phyloP scores from a whole-genome alignment of 2,888 invertebrate species.

The Rhabditoides inermis region DNA sequence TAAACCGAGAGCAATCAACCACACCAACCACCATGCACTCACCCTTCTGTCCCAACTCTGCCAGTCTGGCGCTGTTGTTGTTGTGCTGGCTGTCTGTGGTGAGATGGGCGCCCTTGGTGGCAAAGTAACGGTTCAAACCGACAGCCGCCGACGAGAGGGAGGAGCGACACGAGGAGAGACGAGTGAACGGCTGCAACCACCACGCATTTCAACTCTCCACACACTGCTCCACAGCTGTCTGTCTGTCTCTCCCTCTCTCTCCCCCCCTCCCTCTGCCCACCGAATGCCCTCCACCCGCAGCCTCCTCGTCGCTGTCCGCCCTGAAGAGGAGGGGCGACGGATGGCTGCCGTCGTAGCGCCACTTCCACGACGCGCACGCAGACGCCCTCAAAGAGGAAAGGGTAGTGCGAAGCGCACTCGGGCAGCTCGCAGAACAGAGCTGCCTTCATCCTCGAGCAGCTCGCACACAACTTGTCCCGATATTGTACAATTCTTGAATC shows the following conservation, averaged over 20 bases:
- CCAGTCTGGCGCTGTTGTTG: slow-evolving; percentile 18
- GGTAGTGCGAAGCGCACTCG: too few relatives aligned
- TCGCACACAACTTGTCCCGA: too few relatives aligned
- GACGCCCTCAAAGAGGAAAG: too few relatives aligned
- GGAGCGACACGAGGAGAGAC: slow-evolving; percentile 42
- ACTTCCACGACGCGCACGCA: slow-evolving; percentile 23
- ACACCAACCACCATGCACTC: background rate
- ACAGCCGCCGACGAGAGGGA: slow-evolving; percentile 30
- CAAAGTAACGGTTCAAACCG: slow-evolving; percentile 39
- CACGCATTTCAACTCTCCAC: background rate
- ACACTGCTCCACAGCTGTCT: background rate
- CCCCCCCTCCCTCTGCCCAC: slow-evolving; percentile 5
- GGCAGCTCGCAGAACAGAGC: too few relatives aligned
- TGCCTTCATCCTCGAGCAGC: too few relatives aligned
- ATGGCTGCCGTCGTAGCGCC: slow-evolving; percentile 29
- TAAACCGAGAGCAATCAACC: too few relatives aligned
- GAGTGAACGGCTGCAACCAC: slow-evolving; percentile 30
- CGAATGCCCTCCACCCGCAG: slow-evolving; percentile 7
- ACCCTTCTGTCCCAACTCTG: background rate
- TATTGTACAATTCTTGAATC: too few relatives aligned
- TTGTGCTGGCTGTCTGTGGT: slow-evolving; percentile 13
- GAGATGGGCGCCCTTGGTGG: slow-evolving; percentile 13
- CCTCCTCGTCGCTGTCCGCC: slow-evolving; percentile 29
- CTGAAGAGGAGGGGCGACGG: slow-evolving; percentile 20
- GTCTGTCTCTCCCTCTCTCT: background rate